These are phyloP conservation scores for Plotosus lineatus DNA, from an alignment of 2,113 vertebrate genomes.

Conservation along the genomic window DNA sequence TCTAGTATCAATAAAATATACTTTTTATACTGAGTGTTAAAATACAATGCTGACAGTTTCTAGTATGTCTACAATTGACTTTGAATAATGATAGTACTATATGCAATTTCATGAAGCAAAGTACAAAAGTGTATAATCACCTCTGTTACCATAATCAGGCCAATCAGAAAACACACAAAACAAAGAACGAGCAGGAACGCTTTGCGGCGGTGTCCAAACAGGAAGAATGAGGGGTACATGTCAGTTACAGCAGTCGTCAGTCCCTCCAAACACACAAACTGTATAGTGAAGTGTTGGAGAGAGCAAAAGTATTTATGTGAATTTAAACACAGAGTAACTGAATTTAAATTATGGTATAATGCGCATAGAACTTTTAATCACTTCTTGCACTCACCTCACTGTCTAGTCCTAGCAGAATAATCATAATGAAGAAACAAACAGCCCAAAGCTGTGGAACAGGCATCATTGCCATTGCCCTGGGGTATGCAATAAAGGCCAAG, in stretches of 20 bases:
- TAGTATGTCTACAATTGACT: not conserved
- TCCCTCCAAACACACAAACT: conserved; percentile 79
- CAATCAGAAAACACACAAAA: conserved; percentile 66
- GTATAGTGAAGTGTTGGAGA: conserved; percentile 42
- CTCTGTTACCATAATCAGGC: conserved; percentile 77
- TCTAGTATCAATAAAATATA: not conserved
- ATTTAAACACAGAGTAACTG: not conserved
- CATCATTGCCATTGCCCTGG: conserved; percentile 78
- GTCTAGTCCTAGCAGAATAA: conserved; percentile 76
- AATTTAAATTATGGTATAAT: not conserved
- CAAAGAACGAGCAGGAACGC: conserved; percentile 69
- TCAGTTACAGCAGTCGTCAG: conserved; percentile 71
- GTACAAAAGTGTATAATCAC: conserved; percentile 57
- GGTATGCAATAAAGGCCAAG: conserved; percentile 77
- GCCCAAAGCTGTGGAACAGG: conserved; percentile 77
- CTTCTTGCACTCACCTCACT: conserved; percentile 66
- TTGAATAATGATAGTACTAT: not conserved
- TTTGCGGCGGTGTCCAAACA: conserved; percentile 73
- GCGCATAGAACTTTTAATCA: not conserved
- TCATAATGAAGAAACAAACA: conserved; percentile 76
- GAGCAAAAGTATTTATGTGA: not conserved
- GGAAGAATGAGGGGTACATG: conserved; percentile 71
- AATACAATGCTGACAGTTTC: not conserved
- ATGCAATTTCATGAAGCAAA: not conserved
- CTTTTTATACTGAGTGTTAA: not conserved